Conservation (phyloP, 2,797 vertebrate genomes). For the Hylomyscus alleni region DNA sequence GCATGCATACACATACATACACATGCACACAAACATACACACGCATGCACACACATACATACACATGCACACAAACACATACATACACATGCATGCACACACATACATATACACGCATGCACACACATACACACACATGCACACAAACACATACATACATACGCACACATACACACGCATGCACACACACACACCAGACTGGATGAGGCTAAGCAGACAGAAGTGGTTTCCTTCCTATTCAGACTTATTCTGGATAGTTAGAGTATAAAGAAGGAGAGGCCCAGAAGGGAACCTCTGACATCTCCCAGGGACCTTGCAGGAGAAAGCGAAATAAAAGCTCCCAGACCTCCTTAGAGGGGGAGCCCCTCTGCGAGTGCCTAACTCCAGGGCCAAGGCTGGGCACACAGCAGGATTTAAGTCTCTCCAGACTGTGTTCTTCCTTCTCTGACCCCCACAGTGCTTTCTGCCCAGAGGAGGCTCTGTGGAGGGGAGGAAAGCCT, state of each 20-base stretch:
- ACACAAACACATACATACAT: not conserved
- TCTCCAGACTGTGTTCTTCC: not conserved
- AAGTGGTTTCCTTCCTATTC: not conserved
- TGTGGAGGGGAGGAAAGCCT: not conserved
- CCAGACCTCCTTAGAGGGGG: not conserved
- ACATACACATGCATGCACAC: not conserved
- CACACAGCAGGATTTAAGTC: not conserved
- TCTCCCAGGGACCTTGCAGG: not conserved
- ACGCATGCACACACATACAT: not conserved
- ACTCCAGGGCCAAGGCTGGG: not conserved
- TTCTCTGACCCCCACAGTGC: not conserved
- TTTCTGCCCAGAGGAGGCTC: not conserved
- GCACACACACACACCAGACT: not conserved
- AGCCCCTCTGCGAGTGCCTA: not conserved
- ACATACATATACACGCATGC: not conserved
- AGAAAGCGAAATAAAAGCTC: not conserved
- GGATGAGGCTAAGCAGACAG: not conserved
- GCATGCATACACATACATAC: not conserved
- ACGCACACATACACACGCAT: not conserved
- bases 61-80: not conserved
- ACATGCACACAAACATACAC: not conserved
- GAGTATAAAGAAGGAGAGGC: no score
- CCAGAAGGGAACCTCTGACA: not conserved
- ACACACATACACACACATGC: not conserved
- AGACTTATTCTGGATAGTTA: not conserved